Conservation (phyloP, 2,888 invertebrate genomes). For the Netelia inedita region DNA sequence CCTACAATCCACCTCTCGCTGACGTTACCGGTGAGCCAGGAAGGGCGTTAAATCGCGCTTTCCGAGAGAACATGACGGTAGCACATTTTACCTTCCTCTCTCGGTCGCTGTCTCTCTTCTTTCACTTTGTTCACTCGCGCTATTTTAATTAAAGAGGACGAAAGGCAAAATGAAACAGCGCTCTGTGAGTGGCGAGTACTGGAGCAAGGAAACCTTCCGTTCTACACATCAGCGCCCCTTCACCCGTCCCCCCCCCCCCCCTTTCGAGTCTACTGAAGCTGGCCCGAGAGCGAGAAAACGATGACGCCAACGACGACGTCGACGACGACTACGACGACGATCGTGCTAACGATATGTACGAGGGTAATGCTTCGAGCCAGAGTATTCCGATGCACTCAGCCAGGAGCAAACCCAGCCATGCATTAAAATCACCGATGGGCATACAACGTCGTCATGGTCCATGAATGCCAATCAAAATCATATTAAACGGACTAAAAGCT, state of each 20-base stretch:
- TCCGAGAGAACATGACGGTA: constrained; percentile 50
- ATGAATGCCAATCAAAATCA: constrained; percentile 79
- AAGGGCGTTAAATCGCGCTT: constrained; percentile 44
- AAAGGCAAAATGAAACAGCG: constrained; percentile 73
- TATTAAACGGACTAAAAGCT: constrained; percentile 79
- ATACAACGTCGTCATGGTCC: constrained; percentile 72
- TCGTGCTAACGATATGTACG: constrained; percentile 23
- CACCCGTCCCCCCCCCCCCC: too few relatives aligned
- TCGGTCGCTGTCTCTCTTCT: constrained; percentile 46
- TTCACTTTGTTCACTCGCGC: constrained; percentile 71
- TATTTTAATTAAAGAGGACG: constrained; percentile 78
- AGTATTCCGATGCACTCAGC: constrained; percentile 30
- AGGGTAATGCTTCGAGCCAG: constrained; percentile 17
- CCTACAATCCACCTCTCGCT: constrained; percentile 53
- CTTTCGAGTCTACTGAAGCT: constrained; percentile 7
- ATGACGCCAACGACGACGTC: constrained; percentile 7
- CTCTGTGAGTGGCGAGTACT: constrained; percentile 53
- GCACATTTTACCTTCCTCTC: neutral
- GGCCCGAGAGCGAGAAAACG: constrained; percentile 10
- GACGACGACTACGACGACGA: constrained; percentile 40
- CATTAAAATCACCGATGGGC: constrained; percentile 17
- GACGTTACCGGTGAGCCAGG: neutral
- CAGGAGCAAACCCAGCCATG: constrained; percentile 41
- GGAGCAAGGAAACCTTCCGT: constrained; percentile 41
- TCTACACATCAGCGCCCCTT: neutral